Evolutionary conservation across 2,797 vertebrate genomes (phyloP).

Genomic region (Taenioides sp.): DNA sequence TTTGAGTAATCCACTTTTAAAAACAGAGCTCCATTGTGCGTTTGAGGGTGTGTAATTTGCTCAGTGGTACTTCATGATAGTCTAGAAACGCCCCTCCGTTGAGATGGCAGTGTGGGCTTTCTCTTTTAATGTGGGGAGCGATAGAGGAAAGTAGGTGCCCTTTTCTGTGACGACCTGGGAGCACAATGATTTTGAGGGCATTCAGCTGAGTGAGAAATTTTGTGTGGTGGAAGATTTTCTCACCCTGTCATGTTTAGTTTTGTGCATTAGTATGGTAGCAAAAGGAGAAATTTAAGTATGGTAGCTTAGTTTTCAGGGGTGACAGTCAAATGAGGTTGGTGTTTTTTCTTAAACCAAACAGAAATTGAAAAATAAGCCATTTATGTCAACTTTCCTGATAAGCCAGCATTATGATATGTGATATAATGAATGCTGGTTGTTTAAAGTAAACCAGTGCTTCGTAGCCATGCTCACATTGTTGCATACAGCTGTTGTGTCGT

Average conservation of each 20-base stretch:
- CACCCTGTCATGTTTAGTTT: constrained; percentile 47
- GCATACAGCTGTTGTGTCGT: no score
- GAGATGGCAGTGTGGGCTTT: constrained; percentile 10
- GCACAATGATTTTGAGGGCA: constrained; percentile 42
- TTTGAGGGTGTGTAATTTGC: constrained; percentile 18
- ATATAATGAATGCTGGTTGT: no score
- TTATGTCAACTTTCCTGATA: not conserved
- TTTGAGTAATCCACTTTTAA: not conserved
- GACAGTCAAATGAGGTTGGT: not conserved
- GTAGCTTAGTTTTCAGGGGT: constrained; percentile 3
- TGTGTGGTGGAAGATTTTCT: constrained; percentile 49
- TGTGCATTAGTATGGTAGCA: no score
- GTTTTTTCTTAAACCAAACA: not conserved
- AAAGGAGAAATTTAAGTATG: no score
- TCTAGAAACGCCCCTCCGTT: constrained; percentile 18
- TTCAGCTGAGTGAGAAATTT: constrained; percentile 51
- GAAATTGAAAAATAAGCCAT: not conserved
- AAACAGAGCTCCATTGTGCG: constrained; percentile 11
- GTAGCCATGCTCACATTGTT: no score
- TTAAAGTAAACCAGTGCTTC: no score
- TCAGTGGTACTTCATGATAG: constrained; percentile 19
- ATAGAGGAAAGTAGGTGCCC: constrained; percentile 35
- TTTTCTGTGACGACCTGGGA: constrained; percentile 61
- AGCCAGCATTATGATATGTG: no score
- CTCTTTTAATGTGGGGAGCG: constrained; percentile 2